Percentiles rank a stretch among this genome's conserved stretches.
These are phyloP conservation scores for Gorsachius magnificus DNA, from an alignment of 2,797 vertebrate species.

Conservation along the genomic window DNA sequence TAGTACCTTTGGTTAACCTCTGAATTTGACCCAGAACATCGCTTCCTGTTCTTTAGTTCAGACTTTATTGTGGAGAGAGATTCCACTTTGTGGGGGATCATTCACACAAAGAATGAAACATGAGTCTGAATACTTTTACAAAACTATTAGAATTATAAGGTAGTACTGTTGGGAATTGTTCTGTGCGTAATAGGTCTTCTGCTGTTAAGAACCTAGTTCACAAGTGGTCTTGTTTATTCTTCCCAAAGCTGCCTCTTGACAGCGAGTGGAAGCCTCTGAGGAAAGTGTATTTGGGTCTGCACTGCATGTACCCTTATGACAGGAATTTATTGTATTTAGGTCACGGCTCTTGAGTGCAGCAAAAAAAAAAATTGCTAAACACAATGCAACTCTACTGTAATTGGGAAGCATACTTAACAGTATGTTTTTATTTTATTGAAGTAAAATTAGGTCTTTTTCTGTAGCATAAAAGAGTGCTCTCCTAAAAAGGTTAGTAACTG, in stretches of 20 bases:
- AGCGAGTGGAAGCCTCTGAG: accelerated
- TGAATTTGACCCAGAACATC: not conserved
- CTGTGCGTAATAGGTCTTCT: not conserved
- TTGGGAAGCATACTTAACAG: not conserved
- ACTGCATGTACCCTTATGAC: not conserved
- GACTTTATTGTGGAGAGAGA: not conserved
- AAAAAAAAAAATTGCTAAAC: not conserved
- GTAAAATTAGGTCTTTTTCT: not conserved
- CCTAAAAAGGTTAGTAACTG: not conserved
- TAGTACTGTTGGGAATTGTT: not conserved
- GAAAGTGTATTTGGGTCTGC: not conserved
- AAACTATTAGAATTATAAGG: not conserved
- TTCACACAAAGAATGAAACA: not conserved
- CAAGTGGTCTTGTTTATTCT: not conserved
- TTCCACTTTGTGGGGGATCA: not conserved
- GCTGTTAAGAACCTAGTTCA: not conserved
- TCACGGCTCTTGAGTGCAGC: not conserved
- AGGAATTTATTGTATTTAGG: not conserved
- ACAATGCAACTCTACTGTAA: not conserved
- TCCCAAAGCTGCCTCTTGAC: not conserved
- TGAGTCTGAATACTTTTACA: not conserved
- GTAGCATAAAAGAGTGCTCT: not conserved
- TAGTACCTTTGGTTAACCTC: not conserved
- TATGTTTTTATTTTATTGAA: not conserved
- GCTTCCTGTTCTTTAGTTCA: not conserved